Conservation (phyloP, 2,113 vertebrate genomes). For the Phalacrocorax aristotelis region DNA sequence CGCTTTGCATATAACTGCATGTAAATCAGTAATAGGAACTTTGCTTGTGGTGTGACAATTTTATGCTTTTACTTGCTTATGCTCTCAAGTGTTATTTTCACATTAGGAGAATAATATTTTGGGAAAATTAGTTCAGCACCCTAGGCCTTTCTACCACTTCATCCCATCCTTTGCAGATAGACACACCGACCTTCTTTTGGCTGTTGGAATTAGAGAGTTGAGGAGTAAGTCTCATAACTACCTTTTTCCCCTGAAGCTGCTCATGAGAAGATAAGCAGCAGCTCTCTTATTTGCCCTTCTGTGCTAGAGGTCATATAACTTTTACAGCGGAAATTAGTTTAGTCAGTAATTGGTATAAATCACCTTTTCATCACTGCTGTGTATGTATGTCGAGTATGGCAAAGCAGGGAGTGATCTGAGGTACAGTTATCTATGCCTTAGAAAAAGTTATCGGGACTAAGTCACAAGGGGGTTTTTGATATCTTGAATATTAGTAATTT, state of each 20-base stretch:
- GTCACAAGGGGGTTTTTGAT: neutral
- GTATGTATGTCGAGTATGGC: neutral
- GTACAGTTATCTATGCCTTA: neutral
- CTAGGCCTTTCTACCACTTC: neutral
- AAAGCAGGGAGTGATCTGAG: neutral
- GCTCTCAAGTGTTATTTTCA: neutral
- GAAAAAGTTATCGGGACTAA: neutral
- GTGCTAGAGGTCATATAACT: neutral
- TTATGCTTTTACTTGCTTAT: neutral
- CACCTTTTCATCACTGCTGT: neutral
- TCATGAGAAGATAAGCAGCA: neutral
- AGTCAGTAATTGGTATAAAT: neutral
- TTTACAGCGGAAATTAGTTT: neutral
- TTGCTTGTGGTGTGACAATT: neutral
- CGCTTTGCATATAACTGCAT: neutral
- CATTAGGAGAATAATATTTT: neutral
- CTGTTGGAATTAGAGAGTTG: neutral
- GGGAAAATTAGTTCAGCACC: neutral
- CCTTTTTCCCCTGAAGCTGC: neutral
- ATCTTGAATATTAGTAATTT: neutral
- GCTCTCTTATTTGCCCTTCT: neutral
- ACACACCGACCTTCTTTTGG: neutral
- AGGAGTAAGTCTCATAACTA: neutral
- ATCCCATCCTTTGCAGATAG: neutral
- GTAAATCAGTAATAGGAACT: neutral